A percentile compares a stretch with the other conserved stretches of the same genome.
These are phyloP conservation scores for Psix sp. DNA, from an alignment of 1,140 invertebrate species.

Conservation along the genomic window DNA sequence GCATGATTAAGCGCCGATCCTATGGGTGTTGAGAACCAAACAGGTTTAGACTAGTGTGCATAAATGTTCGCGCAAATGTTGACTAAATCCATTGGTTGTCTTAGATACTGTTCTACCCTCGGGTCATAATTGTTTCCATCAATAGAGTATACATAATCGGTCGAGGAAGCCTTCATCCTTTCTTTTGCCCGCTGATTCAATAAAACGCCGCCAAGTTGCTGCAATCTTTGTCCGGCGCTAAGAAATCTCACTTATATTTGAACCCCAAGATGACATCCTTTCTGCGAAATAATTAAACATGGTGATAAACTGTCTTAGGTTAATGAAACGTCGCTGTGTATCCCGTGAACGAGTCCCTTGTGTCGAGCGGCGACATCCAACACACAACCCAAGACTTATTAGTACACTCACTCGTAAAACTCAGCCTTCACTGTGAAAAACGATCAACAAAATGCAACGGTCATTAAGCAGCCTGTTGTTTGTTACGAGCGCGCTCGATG, in stretches of 20 bases:
- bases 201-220: slow-evolving; percentile 12
- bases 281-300: slow-evolving; percentile 56
- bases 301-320: slow-evolving; percentile 58
- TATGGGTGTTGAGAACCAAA: slow-evolving; percentile 44
- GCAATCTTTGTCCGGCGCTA: background rate
- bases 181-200: slow-evolving; percentile 3
- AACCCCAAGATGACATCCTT: slow-evolving; percentile 34
- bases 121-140: slow-evolving; percentile 39
- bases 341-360: slow-evolving; percentile 45
- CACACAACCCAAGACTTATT: slow-evolving; percentile 55
- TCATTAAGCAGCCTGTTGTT: slow-evolving; percentile 48
- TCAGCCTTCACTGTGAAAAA: slow-evolving; percentile 47
- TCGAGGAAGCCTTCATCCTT: background rate
- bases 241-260: slow-evolving; percentile 2
- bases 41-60: slow-evolving; percentile 22
- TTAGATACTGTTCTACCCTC: slow-evolving; percentile 27
- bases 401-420: slow-evolving; percentile 57
- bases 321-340: slow-evolving; percentile 54
- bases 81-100: slow-evolving; percentile 27
- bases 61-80: slow-evolving; percentile 25
- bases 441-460: slow-evolving; percentile 41
- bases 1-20: slow-evolving; percentile 54
- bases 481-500: slow-evolving; percentile 17
- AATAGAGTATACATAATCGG: slow-evolving; percentile 1
- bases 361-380: slow-evolving; percentile 55